Base-by-base conservation (phyloP, 2,113 vertebrate genomes). In the Saccopteryx leptura region DNA sequence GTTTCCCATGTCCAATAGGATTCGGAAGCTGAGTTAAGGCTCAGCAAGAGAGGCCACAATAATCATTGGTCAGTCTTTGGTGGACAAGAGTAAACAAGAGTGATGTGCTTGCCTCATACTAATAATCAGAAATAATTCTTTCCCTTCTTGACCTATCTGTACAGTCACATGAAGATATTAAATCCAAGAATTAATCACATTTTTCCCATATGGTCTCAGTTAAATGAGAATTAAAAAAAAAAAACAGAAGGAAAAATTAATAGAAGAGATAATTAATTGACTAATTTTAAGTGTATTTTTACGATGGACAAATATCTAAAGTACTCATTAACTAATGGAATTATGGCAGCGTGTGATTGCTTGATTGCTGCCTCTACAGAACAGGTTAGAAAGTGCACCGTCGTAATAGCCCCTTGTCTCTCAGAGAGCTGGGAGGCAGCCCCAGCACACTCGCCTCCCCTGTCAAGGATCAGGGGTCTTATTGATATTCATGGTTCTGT, bases 301-400 rank as follows among this genome's bases (percentile, higher is more conserved):
- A 95, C 14, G 88, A 97, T 96, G 96, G 94, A 95, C 96, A 98
- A 88, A 97, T 97, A 98, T 84, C 95, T 97, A 91, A 96, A 97
- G 90, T 83, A 90, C 97, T 98, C 98, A 98, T 98, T 98, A 98
- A 97, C 98, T 98, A 97, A 98, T 97, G 97, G 98, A 96, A 97
- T 98, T 96, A 97, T 8, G 89, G 96, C 90, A 90, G 90, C n/a
- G 65, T 96, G 83, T n/a, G 85, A 80, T 46, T 84, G 84, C 95
- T 97, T n/a, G 85, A 80, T 46, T 84, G 84, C 95, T 97, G 56
- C 69, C 92, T 97, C 46, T 52, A 88, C 24, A 89, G 93, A 97
- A 58, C 69, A 95, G 97, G 97, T 97, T 97, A 96, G 95, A 95
- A 98, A 96, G 97, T 89, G 79, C 96, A 97, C 7, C 7, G n/a